Evolutionary conservation across 2,888 invertebrate genomes (phyloP).

Genomic region (Diachrysia chrysitis): DNA sequence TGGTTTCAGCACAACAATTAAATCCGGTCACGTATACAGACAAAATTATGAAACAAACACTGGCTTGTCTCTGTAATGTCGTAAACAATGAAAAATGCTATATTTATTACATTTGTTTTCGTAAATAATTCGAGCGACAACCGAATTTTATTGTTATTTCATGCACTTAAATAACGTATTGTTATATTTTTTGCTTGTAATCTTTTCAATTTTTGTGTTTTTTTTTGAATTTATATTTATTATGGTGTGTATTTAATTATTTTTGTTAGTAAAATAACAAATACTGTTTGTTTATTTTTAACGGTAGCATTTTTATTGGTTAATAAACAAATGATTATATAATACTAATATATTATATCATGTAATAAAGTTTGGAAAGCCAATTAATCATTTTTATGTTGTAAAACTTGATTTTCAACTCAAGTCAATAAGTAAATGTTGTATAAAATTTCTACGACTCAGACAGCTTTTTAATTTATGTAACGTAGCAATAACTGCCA

Average conservation of each 20-base stretch:
- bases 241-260: background rate
- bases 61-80: conserved; percentile 14
- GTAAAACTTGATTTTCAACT: background rate
- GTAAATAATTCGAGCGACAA: conserved; percentile 8
- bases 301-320: no score
- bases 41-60: conserved; percentile 35
- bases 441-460: background rate
- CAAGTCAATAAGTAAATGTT: background rate
- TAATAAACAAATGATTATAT: no score
- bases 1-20: conserved; percentile 29
- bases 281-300: background rate
- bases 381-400: background rate
- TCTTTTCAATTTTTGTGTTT: background rate
- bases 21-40: conserved; percentile 32
- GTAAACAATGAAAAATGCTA: conserved; percentile 9
- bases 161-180: conserved; percentile 10
- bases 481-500: background rate
- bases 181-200: conserved; percentile 7
- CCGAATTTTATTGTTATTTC: conserved; percentile 6
- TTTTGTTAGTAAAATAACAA: background rate
- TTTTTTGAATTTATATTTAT: background rate
- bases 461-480: background rate
- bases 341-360: no score
- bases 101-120: conserved; percentile 25
- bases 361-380: background rate